phyloP scores from a whole-genome alignment of 1,140 invertebrate genomes.

The Microvelia longipes region DNA sequence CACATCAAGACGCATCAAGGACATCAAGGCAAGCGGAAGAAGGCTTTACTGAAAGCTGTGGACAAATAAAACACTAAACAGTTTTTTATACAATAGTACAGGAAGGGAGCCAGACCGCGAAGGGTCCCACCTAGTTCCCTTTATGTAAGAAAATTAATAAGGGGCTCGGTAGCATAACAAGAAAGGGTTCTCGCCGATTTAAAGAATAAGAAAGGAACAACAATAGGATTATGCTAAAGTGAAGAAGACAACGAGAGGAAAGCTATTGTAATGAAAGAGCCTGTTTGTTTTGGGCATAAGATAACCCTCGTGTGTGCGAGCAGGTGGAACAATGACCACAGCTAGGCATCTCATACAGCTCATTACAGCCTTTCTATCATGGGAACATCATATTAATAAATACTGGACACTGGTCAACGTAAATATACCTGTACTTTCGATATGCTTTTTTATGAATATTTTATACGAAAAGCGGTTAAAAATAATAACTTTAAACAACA shows the following conservation, averaged over 20 bases:
- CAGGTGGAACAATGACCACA: background rate
- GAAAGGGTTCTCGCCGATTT: background rate
- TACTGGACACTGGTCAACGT: background rate
- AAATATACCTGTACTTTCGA: background rate
- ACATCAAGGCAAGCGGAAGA: background rate
- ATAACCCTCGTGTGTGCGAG: background rate
- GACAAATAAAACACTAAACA: constrained; percentile 4
- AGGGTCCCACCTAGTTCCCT: background rate
- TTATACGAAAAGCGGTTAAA: too few relatives aligned
- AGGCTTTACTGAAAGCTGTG: constrained; percentile 1
- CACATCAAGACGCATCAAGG: background rate
- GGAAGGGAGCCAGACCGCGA: constrained; percentile 7
- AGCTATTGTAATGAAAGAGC: background rate
- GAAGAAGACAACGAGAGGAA: background rate
- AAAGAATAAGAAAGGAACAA: background rate
- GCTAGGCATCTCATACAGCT: too few relatives aligned
- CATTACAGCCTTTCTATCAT: too few relatives aligned
- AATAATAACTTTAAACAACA: too few relatives aligned
- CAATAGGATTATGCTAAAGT: constrained; percentile 4
- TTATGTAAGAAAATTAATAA: background rate
- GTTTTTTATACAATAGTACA: background rate
- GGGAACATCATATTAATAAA: background rate
- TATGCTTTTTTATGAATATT: background rate
- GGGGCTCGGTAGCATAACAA: background rate
- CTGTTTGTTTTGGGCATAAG: constrained; percentile 2